phyloP scores from a whole-genome alignment of 2,113 vertebrate species.

The Coreoperca whiteheadi region DNA sequence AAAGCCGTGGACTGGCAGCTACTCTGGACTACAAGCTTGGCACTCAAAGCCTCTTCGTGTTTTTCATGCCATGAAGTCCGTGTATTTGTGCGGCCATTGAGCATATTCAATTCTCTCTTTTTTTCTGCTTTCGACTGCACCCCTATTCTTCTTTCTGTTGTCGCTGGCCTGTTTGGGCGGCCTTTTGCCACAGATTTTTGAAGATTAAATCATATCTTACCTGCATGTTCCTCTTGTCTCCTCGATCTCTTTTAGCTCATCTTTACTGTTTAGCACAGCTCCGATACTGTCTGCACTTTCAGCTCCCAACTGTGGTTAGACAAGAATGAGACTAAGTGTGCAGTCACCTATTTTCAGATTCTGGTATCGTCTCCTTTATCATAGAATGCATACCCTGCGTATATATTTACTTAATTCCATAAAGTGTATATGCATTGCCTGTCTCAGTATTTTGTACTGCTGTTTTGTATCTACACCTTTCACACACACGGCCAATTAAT shows the following conservation, averaged over 20 bases:
- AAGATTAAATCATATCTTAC: constrained; percentile 69
- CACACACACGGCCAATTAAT: too few species aligned
- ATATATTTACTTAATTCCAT: background rate
- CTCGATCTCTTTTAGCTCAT: constrained; percentile 96
- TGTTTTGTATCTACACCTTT: background rate
- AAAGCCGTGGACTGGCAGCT: background rate
- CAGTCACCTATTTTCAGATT: background rate
- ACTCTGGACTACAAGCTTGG: background rate
- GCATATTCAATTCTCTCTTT: background rate
- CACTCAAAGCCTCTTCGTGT: background rate
- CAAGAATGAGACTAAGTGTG: background rate
- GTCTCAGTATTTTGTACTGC: background rate
- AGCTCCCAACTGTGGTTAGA: constrained; percentile 89
- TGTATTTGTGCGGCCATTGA: background rate
- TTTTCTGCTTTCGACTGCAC: background rate
- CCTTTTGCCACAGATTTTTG: background rate
- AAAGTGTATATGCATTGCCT: background rate
- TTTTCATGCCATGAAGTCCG: background rate
- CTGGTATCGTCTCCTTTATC: background rate
- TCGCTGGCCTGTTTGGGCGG: too few species aligned
- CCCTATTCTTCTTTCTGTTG: background rate
- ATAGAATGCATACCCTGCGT: background rate
- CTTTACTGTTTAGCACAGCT: constrained; percentile 95
- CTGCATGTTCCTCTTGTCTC: constrained; percentile 93
- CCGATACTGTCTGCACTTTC: constrained; percentile 97